A percentile compares a stretch with the other conserved stretches of the same genome.
Evolutionary conservation across 2,113 vertebrate genomes (phyloP).

Genomic region (Phaethornis superciliosus): DNA sequence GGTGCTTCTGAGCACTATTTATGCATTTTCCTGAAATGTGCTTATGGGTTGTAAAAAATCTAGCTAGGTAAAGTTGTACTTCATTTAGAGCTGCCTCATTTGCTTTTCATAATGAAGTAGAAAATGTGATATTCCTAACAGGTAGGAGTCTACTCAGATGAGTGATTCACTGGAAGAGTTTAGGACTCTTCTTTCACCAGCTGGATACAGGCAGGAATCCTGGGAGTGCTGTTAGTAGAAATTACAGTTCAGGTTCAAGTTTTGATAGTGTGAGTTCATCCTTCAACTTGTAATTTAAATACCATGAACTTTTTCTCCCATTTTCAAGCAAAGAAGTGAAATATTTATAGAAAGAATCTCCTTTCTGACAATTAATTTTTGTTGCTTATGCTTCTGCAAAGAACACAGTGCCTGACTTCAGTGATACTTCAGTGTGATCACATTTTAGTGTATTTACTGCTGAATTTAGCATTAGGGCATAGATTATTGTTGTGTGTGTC

Average conservation of each 20-base stretch:
- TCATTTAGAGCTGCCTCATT: not conserved
- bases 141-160: not conserved
- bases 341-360: not conserved
- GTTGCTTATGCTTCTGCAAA: not conserved
- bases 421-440: too few relatives aligned
- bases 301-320: not conserved
- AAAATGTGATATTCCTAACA: not conserved
- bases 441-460: not conserved
- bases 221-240: not conserved
- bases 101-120: not conserved
- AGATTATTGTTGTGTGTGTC: not conserved
- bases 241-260: not conserved
- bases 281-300: not conserved
- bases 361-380: not conserved
- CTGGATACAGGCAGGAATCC: not conserved
- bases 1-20: not conserved
- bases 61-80: slow-evolving; percentile 25
- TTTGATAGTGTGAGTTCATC: not conserved
- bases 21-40: not conserved
- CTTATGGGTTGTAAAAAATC: slow-evolving; percentile 15
- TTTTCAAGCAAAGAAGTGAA: not conserved
- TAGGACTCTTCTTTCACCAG: not conserved
- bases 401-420: not conserved
- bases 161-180: not conserved
- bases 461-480: not conserved